Conservation (phyloP, 2,113 vertebrate species). For the Platanista minor region DNA sequence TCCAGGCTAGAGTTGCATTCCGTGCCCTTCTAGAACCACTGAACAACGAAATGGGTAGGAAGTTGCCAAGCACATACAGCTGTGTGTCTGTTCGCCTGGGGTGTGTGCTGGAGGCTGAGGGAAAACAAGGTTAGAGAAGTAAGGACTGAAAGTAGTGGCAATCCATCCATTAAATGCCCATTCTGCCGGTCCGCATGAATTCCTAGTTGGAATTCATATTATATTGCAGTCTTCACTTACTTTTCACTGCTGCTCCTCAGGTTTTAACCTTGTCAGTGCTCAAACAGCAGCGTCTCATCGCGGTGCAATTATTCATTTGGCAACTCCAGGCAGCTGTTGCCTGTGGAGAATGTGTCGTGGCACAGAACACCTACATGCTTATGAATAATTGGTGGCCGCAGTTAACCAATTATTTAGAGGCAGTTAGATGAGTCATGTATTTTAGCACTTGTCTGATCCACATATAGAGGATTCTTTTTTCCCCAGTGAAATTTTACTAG, state of each 20-base stretch:
- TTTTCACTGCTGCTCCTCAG: not conserved
- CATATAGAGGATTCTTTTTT: not conserved
- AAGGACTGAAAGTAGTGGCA: not conserved
- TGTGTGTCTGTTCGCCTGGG: not conserved
- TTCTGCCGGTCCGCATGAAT: not conserved
- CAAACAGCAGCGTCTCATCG: not conserved
- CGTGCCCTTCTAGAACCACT: slow-evolving; percentile 32
- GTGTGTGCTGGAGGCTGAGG: not conserved
- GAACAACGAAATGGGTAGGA: slow-evolving; percentile 19
- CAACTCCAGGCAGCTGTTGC: not conserved
- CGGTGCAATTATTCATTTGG: not conserved
- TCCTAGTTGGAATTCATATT: not conserved
- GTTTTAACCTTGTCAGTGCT: not conserved
- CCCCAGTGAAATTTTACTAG: slow-evolving; percentile 16
- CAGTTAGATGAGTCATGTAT: not conserved
- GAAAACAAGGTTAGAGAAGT: not conserved
- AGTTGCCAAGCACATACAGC: not conserved
- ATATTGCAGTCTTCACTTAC: not conserved
- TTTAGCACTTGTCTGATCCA: slow-evolving; percentile 18
- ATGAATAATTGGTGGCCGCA: not conserved
- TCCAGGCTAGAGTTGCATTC: not conserved
- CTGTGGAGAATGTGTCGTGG: not conserved
- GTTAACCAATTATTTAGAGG: not conserved
- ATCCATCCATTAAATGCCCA: not conserved
- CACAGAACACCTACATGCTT: not conserved